Conservation (phyloP, 2,888 invertebrate genomes). For the Dascillus cervinus region DNA sequence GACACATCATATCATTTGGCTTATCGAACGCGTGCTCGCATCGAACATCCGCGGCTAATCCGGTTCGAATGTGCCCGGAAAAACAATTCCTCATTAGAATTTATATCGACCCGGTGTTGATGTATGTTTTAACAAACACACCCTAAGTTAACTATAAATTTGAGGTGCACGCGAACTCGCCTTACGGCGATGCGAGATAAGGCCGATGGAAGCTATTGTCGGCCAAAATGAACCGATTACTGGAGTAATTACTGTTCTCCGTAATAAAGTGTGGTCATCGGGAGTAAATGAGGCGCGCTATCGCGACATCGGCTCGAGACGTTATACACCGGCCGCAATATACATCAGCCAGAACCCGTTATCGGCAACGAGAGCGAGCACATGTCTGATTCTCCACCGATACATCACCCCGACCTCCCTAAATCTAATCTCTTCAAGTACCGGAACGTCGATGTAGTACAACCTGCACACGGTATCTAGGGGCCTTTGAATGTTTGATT, state of each 20-base stretch:
- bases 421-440: conserved; percentile 16
- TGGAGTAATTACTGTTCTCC: conserved; percentile 37
- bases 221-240: conserved; percentile 34
- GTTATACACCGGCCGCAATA: conserved; percentile 15
- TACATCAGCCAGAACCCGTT: conserved; percentile 17
- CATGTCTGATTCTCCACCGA: conserved; percentile 13
- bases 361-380: conserved; percentile 7
- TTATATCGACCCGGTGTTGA: too few relatives aligned
- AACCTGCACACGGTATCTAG: conserved; percentile 4
- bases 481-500: conserved; percentile 13
- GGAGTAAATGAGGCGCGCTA: conserved; percentile 37
- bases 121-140: too few relatives aligned
- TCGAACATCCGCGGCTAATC: conserved; percentile 8
- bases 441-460: conserved; percentile 6
- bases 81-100: conserved; percentile 9
- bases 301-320: conserved; percentile 31
- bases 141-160: too few relatives aligned
- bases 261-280: conserved; percentile 39
- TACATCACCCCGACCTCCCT: conserved; percentile 11
- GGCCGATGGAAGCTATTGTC: conserved; percentile 18
- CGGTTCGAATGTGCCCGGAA: conserved; percentile 9
- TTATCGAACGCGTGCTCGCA: conserved; percentile 10
- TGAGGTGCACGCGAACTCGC: background rate
- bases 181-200: conserved; percentile 11
- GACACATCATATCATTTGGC: conserved; percentile 9